These are phyloP conservation scores for Pelobates fuscus DNA, from an alignment of 2,113 vertebrate genomes.

Conservation along the genomic window DNA sequence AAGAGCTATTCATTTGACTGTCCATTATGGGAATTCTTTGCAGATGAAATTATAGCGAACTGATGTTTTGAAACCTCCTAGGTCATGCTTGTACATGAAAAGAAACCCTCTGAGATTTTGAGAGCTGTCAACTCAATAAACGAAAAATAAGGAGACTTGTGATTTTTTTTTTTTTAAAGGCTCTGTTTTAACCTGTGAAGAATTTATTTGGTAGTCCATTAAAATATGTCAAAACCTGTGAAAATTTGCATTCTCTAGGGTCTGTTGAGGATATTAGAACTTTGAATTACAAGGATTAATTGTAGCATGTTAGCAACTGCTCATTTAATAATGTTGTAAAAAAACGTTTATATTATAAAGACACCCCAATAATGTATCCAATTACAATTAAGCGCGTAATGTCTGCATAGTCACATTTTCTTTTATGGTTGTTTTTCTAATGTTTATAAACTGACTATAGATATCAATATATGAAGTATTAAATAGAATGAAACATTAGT, in stretches of 20 bases:
- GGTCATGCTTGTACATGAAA: constrained; percentile 41
- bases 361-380: too few species aligned
- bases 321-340: background rate
- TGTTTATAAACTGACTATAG: too few species aligned
- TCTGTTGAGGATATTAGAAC: constrained; percentile 4
- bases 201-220: constrained; percentile 32
- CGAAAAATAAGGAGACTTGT: constrained; percentile 17
- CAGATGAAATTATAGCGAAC: constrained; percentile 44
- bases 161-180: constrained; percentile 27
- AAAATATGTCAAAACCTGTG: constrained; percentile 23
- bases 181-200: constrained; percentile 20
- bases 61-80: constrained; percentile 17
- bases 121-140: constrained; percentile 36
- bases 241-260: constrained; percentile 15
- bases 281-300: constrained; percentile 28
- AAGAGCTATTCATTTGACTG: constrained; percentile 45
- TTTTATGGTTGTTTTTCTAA: too few species aligned
- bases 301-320: background rate
- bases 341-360: too few species aligned
- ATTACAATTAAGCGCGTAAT: too few species aligned
- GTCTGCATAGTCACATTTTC: too few species aligned
- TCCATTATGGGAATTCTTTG: constrained; percentile 43
- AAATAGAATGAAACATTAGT: too few species aligned
- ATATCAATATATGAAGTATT: too few species aligned
- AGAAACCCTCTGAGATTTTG: constrained; percentile 21